Evolutionary conservation across 2,113 vertebrate genomes (phyloP).

Genomic region (Picathartes gymnocephalus): DNA sequence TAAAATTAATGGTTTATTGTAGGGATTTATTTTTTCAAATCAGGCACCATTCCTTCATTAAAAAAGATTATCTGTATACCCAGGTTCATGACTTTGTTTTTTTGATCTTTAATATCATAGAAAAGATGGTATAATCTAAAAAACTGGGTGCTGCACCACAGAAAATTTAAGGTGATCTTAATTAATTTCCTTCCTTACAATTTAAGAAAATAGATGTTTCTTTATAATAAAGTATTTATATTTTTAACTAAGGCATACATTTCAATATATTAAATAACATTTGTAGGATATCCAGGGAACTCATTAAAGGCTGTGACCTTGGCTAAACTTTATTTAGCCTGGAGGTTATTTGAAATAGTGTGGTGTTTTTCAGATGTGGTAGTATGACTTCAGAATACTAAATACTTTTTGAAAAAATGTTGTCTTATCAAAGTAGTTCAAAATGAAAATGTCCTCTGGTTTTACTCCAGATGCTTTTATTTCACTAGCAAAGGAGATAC

Average conservation of each 20-base stretch:
- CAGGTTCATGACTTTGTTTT: not conserved
- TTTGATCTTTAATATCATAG: not conserved
- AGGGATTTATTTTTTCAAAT: not conserved
- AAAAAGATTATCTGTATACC: not conserved
- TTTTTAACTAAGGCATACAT: not conserved
- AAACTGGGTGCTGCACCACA: not conserved
- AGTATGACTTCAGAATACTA: not conserved
- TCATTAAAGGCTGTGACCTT: not conserved
- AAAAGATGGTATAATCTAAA: not conserved
- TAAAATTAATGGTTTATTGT: not conserved
- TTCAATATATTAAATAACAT: not conserved
- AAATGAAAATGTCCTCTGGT: not conserved
- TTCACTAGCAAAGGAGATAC: not conserved
- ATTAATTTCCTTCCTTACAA: not conserved
- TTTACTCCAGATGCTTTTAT: not conserved
- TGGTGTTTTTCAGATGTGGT: not conserved
- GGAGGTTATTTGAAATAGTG: not conserved
- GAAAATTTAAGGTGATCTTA: not conserved
- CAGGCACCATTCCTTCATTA: not conserved
- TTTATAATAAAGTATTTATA: not conserved
- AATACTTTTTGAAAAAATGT: not conserved
- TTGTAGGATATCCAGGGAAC: not conserved
- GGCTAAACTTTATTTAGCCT: not conserved
- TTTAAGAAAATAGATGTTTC: not conserved
- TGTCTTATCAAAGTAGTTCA: not conserved